Percentiles rank a stretch among this genome's conserved stretches.
Conservation (phyloP, 1,140 invertebrate species). For the Armadillidium nasatum region DNA sequence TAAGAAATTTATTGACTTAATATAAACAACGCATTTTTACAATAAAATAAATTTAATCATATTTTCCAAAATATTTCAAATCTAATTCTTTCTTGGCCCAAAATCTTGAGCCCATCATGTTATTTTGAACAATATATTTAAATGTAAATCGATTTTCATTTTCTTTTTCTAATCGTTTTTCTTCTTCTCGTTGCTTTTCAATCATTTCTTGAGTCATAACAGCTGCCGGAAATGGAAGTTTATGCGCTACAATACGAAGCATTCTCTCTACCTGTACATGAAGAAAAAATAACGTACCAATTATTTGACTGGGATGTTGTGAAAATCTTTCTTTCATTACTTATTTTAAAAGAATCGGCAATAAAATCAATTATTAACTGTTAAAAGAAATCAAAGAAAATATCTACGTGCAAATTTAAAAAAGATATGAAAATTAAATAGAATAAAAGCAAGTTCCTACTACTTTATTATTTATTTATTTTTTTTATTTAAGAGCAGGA, state of each 20-base stretch:
- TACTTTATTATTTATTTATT: too few species aligned
- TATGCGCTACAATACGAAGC: background rate
- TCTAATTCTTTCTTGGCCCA: background rate
- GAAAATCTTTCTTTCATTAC: too few species aligned
- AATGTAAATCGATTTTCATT: background rate
- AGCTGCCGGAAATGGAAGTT: background rate
- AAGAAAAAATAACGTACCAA: background rate
- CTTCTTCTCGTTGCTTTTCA: background rate
- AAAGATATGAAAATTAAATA: too few species aligned
- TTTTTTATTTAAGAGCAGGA: too few species aligned
- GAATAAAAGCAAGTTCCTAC: too few species aligned
- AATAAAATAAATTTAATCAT: background rate
- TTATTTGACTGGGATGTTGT: background rate
- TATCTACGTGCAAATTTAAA: too few species aligned
- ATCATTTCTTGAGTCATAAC: slow-evolving; percentile 4
- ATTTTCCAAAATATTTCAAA: background rate
- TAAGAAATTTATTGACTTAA: too few species aligned
- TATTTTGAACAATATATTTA: slow-evolving; percentile 3
- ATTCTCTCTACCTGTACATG: background rate
- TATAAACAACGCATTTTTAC: background rate
- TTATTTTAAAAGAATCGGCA: too few species aligned
- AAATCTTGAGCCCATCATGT: background rate
- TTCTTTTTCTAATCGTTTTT: background rate
- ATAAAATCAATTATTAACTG: too few species aligned
- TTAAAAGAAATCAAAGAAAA: too few species aligned